Evolutionary conservation across 2,113 vertebrate genomes (phyloP).

Genomic region (human (Homo sapiens)): GRCh38 chr2:150937001-150937500

Average conservation of each 20-base stretch:
- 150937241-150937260: not conserved
- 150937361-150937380: not conserved
- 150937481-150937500: not conserved
- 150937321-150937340: not conserved
- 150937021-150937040: no score
- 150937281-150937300: not conserved
- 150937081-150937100: not conserved
- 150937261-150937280: not conserved
- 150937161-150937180: not conserved
- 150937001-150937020: no score
- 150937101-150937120: slow-evolving; percentile 10
- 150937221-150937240: not conserved
- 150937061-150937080: not conserved
- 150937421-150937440: not conserved
- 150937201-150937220: not conserved
- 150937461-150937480: not conserved
- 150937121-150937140: not conserved
- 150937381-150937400: not conserved
- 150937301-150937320: not conserved
- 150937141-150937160: not conserved
- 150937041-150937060: not conserved
- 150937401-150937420: not conserved
- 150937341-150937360: not conserved
- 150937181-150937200: not conserved
- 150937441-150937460: not conserved